Evolutionary conservation across 2,113 vertebrate genomes (phyloP), one percentile per base, ranked within the genome.

Genomic region (Serilophus lunatus): DNA sequence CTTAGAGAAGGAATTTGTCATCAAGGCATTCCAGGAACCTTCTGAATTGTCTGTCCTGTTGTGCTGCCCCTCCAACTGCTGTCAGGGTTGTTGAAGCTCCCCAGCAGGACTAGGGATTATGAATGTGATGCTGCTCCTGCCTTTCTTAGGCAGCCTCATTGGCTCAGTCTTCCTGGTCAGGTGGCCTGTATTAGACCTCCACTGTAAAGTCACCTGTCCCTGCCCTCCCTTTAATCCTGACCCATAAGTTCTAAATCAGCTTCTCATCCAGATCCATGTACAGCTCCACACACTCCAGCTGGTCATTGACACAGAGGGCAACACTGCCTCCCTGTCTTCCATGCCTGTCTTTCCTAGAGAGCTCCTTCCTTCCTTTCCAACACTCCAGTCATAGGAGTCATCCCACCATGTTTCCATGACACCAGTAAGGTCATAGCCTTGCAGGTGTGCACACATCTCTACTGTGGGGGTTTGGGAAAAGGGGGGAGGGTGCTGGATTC

Each of bases 381-480:
- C 40, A 35, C 19, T 79, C 7, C 29, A 54, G 57, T 63, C 40
- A 29, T 3, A 25, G 40, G 24, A 70, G 7, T 29, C 19, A n/a
- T 47, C n/a, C 54, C n/a, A 47, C 24, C 16, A 7, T 35, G 24
- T 47, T 54, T 63, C 10, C 47, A 24, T 40, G 40, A 49, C 71
- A 25, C 17, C 44, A 26, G 7, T 50, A 44, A 77, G 50, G 22
- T 49, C 22, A 36, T 26, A 36, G 12, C 13, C 16, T 40, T 54
- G 40, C n/a, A 35, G 40, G n/a, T n/a, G n/a, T 24, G 15, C 19
- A 20, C 24, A 18, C 0, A 0, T 40, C 56, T 47, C 16, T 54
- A 35, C 8, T 24, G n/a, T n/a, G n/a, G n/a, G n/a, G n/a, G n/a
- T n/a, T n/a, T n/a, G n/a, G n/a, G n/a, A n/a, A n/a, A n/a, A n/a